These are phyloP conservation scores for Pollachius pollachius DNA, from an alignment of 2,113 vertebrate species.

Conservation along the genomic window DNA sequence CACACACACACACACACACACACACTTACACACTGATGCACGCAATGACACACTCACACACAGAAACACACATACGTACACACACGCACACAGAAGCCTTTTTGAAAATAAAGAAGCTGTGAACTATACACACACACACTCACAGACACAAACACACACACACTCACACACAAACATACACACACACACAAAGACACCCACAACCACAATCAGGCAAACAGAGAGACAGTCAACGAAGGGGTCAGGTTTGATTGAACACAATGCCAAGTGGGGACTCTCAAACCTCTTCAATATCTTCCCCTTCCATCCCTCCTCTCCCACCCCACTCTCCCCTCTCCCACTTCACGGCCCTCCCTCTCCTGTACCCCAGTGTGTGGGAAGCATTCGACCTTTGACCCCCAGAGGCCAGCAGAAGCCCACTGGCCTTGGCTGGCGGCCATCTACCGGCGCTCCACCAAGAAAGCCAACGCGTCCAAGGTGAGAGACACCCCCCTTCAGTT, in stretches of 20 bases:
- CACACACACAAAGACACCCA: too few relatives aligned
- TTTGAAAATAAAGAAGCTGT: too few relatives aligned
- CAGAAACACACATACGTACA: too few relatives aligned
- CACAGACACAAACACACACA: too few relatives aligned
- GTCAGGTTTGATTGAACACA: too few relatives aligned
- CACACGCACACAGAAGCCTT: too few relatives aligned
- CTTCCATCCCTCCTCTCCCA: background rate
- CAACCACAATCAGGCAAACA: background rate
- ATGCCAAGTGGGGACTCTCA: background rate
- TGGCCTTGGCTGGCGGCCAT: conserved; percentile 97
- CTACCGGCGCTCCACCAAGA: conserved; percentile 75
- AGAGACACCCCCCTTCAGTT: conserved; percentile 20
- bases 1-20: too few relatives aligned
- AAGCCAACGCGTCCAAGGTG: conserved; percentile 63
- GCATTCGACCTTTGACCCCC: conserved; percentile 77
- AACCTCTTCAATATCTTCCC: background rate
- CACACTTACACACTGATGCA: too few relatives aligned
- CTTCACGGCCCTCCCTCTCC: background rate
- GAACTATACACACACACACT: too few relatives aligned
- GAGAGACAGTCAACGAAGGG: background rate
- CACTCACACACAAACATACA: too few relatives aligned
- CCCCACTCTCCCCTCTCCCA: background rate
- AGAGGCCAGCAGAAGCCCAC: conserved; percentile 74
- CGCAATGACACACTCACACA: too few relatives aligned
- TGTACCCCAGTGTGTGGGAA: conserved; percentile 88